These are phyloP conservation scores for Etia nguti DNA, from an alignment of 2,113 vertebrate genomes.

Conservation along the genomic window DNA sequence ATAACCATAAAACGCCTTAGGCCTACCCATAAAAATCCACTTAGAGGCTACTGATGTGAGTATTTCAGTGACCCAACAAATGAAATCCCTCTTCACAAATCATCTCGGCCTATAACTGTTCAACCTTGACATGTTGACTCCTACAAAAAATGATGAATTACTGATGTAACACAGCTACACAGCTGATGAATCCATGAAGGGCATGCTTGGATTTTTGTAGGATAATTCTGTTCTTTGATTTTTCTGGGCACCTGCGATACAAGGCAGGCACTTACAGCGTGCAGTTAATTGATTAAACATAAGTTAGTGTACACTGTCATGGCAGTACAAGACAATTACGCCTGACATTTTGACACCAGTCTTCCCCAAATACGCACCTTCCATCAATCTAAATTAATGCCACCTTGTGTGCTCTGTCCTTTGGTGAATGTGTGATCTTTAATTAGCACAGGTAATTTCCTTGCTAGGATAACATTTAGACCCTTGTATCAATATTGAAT, in stretches of 20 bases:
- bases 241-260: not conserved
- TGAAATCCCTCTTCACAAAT: not conserved
- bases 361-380: not conserved
- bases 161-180: not conserved
- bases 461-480: constrained; percentile 5
- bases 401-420: not conserved
- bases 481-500: constrained; percentile 8
- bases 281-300: not conserved
- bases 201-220: not conserved
- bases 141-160: not conserved
- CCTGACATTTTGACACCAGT: not conserved
- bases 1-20: not conserved
- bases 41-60: not conserved
- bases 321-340: not conserved
- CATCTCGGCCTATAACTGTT: not conserved
- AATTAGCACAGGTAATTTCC: constrained; percentile 5
- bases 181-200: not conserved
- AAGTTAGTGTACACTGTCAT: not conserved
- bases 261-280: not conserved
- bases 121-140: not conserved
- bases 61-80: not conserved
- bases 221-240: not conserved
- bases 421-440: not conserved
- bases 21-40: not conserved
- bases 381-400: not conserved